Evolutionary conservation across 2,888 invertebrate species (phyloP), one percentile per base, ranked within the genome.

Genomic region (Chymomyza procnemis): DNA sequence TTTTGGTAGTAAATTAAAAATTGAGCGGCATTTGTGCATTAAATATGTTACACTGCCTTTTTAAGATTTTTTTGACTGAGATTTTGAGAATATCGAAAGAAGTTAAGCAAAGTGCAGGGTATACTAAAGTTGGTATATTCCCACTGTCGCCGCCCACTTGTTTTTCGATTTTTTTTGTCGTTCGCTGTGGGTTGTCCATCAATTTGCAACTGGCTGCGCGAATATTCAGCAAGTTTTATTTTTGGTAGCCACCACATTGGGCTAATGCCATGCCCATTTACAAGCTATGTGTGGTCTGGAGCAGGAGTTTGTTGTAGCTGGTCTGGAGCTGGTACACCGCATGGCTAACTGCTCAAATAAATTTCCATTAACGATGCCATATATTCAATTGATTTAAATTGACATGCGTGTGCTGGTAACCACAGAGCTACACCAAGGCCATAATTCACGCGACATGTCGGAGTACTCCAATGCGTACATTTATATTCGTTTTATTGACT

Each of bases 331-430:
- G 76, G 72, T 76, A 64, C 63, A 63, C 64, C 65, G 74, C 65
- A 68, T 64, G 67, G 74, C 73, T 72, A 75, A 83, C 78, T 75
- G 79, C 79, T 73, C 79, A 73, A 73, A 89, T 88, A 86, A 88
- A 88, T 88, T 88, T 87, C 80, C 88, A 85, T 83, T 88, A 85
- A 85, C 85, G 85, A 77, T 78, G 81, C 80, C 79, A 83, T 85
- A 85, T 82, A 82, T 88, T 78, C 80, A 87, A 89, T 89, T 89
- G 89, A 89, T 89, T 89, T 89, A 89, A 89, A 88, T 87, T 79
- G 81, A 69, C 67, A 66, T 69, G 72, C 79, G 79, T 78, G 66
- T 78, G 79, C 59, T 61, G 54, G 70, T 67, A 78, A 85, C 89
- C 88, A 74, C 89, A 85, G n/a, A n/a, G 73, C 80, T 74, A 74